A percentile compares a stretch with the other conserved stretches of the same genome.
These are phyloP conservation scores for Erebia palarica DNA, from an alignment of 2,888 invertebrate species.

Conservation along the genomic window DNA sequence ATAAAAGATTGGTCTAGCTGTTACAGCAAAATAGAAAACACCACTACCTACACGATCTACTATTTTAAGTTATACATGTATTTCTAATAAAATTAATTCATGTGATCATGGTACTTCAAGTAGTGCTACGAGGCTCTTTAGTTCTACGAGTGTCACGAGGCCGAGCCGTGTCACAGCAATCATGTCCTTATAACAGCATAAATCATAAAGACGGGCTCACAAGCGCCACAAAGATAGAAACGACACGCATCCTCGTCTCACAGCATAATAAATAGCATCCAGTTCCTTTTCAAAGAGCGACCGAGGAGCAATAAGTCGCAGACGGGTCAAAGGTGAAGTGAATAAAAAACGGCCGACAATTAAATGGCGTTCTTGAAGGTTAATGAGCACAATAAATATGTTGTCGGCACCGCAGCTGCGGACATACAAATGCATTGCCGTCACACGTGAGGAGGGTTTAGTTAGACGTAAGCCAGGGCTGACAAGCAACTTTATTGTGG, in stretches of 20 bases:
- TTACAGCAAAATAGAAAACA: background rate
- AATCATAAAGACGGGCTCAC: slow-evolving; percentile 73
- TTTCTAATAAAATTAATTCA: background rate
- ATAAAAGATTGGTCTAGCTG: background rate
- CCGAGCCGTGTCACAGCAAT: slow-evolving; percentile 65
- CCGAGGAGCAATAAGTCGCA: slow-evolving; percentile 80
- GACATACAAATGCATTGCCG: slow-evolving; percentile 77
- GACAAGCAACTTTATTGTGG: slow-evolving; percentile 73
- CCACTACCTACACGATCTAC: background rate
- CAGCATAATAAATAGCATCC: slow-evolving; percentile 78
- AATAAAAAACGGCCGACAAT: slow-evolving; percentile 83
- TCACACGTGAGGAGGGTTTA: slow-evolving; percentile 75
- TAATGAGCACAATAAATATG: slow-evolving; percentile 83
- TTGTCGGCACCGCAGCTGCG: slow-evolving; percentile 82
- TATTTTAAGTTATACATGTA: no score
- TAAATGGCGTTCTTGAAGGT: slow-evolving; percentile 83
- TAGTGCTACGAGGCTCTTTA: background rate
- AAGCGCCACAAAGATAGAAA: slow-evolving; percentile 79
- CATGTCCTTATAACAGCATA: slow-evolving; percentile 74
- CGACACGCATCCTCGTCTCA: slow-evolving; percentile 74
- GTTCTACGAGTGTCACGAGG: slow-evolving; percentile 43
- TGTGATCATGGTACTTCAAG: background rate
- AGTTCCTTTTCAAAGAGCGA: slow-evolving; percentile 79
- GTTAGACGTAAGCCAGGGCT: slow-evolving; percentile 53
- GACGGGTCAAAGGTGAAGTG: slow-evolving; percentile 80